Conservation (phyloP, 2,888 invertebrate genomes). For the Seladonia tumulorum region DNA sequence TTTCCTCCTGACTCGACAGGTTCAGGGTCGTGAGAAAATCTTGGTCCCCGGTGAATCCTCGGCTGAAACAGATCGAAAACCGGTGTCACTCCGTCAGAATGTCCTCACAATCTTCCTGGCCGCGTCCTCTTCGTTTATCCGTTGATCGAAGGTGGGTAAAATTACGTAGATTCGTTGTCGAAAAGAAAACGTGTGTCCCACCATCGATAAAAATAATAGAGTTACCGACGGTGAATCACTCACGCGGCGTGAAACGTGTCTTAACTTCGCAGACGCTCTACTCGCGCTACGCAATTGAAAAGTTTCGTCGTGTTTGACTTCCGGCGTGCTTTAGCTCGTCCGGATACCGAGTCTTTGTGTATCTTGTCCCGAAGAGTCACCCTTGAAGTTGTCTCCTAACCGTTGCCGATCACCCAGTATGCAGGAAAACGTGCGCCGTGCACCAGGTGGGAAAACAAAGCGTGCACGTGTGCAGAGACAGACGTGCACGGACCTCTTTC, state of each 20-base stretch:
- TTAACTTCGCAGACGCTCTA: slow-evolving; percentile 1
- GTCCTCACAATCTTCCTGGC: not conserved
- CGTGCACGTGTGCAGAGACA: slow-evolving; percentile 16
- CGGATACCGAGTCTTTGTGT: not conserved
- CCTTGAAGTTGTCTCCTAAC: not conserved
- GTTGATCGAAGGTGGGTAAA: not conserved
- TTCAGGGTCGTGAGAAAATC: slow-evolving; percentile 41
- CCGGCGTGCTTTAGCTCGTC: slow-evolving; percentile 20
- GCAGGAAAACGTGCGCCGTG: not conserved
- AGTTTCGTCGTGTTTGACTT: slow-evolving; percentile 17
- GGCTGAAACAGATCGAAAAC: not conserved
- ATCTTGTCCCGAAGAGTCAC: not conserved
- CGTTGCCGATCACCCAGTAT: not conserved
- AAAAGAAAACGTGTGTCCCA: not conserved
- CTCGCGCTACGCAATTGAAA: not conserved
- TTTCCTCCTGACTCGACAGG: slow-evolving; percentile 19
- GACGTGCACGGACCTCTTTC: slow-evolving; percentile 21
- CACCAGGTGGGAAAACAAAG: slow-evolving; percentile 44
- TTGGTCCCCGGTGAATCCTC: not conserved
- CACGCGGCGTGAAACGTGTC: not conserved
- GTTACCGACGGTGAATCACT: slow-evolving; percentile 21
- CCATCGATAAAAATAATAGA: not conserved
- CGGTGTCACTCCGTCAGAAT: not conserved
- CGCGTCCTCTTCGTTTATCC: not conserved
- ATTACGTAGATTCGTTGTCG: not conserved